Evolutionary conservation across 2,113 vertebrate species (phyloP).

Genomic region (Mohoua ochrocephala): DNA sequence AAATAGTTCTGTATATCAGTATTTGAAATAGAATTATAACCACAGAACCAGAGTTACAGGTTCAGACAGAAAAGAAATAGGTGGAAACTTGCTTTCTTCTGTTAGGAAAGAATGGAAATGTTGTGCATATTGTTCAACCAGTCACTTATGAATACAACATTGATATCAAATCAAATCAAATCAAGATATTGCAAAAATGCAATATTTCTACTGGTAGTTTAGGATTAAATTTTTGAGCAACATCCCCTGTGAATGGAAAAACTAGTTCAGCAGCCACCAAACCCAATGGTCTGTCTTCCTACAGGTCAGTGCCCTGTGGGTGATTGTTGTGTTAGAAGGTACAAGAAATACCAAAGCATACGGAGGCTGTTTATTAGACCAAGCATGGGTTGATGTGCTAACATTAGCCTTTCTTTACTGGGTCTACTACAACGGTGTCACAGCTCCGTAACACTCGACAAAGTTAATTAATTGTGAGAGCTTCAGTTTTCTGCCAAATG

Average conservation of each 20-base stretch:
- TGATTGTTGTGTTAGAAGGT: not conserved
- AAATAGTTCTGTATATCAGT: not conserved
- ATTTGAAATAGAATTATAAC: not conserved
- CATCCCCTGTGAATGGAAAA: not conserved
- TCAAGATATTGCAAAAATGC: not conserved
- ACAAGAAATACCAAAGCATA: not conserved
- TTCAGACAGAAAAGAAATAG: not conserved
- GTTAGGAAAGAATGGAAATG: not conserved
- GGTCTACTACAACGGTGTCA: not conserved
- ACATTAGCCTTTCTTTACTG: not conserved
- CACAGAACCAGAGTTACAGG: accelerated
- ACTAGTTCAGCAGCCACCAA: not conserved
- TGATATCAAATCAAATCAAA: not conserved
- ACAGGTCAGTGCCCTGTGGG: not conserved
- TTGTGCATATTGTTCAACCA: not conserved
- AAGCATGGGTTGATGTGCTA: not conserved
- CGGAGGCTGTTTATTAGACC: not conserved
- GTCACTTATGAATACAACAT: not conserved
- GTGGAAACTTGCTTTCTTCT: not conserved
- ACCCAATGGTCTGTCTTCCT: not conserved
- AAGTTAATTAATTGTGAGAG: not conserved
- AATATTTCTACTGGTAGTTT: not conserved
- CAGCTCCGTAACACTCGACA: not conserved
- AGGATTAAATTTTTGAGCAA: not conserved
- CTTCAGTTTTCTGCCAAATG: not conserved